Evolutionary conservation across 2,797 vertebrate genomes (phyloP).

Genomic region (Sebastiscus albofasciatus): DNA sequence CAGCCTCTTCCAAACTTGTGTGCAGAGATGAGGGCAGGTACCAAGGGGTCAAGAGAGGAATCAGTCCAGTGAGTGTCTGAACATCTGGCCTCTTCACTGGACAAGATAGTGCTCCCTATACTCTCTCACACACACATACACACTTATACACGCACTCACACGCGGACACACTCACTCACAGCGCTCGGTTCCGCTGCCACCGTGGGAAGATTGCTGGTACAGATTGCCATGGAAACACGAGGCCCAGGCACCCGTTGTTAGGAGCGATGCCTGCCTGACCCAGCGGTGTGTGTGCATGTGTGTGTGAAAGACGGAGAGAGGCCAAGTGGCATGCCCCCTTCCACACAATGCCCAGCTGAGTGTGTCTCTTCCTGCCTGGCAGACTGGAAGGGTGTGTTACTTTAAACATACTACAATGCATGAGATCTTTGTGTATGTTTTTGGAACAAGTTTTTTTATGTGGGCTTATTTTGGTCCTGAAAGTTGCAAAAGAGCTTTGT

Average conservation of each 20-base stretch:
- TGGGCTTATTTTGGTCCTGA: not conserved
- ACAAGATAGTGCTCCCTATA: constrained; percentile 60
- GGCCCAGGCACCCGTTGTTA: constrained; percentile 78
- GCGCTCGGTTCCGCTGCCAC: constrained; percentile 67
- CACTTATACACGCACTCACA: constrained; percentile 9
- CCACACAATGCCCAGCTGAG: constrained; percentile 79
- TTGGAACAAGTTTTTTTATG: constrained; percentile 20
- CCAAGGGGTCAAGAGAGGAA: constrained; percentile 76
- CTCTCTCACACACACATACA: constrained; percentile 8
- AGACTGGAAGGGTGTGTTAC: constrained; percentile 78
- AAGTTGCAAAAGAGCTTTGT: not conserved
- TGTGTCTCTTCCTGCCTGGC: constrained; percentile 77
- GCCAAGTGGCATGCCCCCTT: constrained; percentile 75
- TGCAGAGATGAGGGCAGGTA: constrained; percentile 41
- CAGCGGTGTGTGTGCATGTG: constrained; percentile 71
- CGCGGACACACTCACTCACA: constrained; percentile 20
- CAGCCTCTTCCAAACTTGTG: not conserved
- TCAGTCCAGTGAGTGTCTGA: constrained; percentile 80
- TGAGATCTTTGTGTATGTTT: constrained; percentile 48
- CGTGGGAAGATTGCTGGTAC: constrained; percentile 81
- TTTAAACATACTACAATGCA: constrained; percentile 73
- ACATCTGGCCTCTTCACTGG: constrained; percentile 77
- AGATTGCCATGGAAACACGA: constrained; percentile 81
- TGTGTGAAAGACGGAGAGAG: constrained; percentile 67
- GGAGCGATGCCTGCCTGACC: constrained; percentile 70